A percentile compares a stretch with the other conserved stretches of the same genome.
phyloP scores from a whole-genome alignment of 1,140 invertebrate species.

The Harlomillsia oculata region DNA sequence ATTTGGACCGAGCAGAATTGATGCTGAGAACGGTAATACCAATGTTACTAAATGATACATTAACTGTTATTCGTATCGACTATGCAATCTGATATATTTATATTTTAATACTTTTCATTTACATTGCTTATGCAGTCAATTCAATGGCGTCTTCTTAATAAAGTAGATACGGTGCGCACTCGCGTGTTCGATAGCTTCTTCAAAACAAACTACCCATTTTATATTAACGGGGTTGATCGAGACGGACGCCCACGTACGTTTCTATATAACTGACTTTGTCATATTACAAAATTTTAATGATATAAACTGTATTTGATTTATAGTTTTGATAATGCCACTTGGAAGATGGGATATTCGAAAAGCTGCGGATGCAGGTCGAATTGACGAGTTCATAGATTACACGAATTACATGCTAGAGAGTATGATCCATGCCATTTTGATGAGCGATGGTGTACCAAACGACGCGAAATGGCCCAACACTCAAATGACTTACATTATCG shows the following conservation, averaged over 20 bases:
- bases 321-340: background rate
- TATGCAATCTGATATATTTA: background rate
- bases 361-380: background rate
- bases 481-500: background rate
- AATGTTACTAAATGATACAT: no score
- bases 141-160: background rate
- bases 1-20: background rate
- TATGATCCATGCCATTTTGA: background rate
- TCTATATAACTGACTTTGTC: background rate
- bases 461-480: slow-evolving; percentile 1
- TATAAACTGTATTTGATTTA: background rate
- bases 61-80: background rate
- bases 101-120: background rate
- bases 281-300: background rate
- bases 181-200: background rate
- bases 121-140: no score
- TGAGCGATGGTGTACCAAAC: background rate
- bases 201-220: background rate
- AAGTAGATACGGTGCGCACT: background rate
- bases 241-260: background rate
- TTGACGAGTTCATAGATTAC: background rate
- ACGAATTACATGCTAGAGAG: slow-evolving; percentile 2
- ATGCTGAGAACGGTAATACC: background rate
- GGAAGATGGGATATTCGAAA: slow-evolving; percentile 1
- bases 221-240: background rate